Base-by-base conservation (phyloP, 2,797 vertebrate genomes). In the Aulostomus chinensis region DNA sequence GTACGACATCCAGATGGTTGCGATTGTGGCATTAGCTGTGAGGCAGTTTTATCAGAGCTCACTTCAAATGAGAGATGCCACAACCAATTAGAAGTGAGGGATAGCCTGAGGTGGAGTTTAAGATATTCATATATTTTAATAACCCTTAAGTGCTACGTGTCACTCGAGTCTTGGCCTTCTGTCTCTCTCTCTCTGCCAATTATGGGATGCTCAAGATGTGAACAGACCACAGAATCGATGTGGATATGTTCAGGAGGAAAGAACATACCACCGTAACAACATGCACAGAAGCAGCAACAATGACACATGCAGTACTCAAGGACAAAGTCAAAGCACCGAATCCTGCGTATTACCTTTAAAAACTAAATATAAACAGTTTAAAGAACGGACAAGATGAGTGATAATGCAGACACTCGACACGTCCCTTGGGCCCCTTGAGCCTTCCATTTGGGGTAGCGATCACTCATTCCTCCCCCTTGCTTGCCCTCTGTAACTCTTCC, bases 1-100 rank as follows among this genome's bases (percentile, higher is more conserved):
- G 24, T 25, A 7, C 61, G 67, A 82, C 13, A 17, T 69, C 74
- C 78, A 78, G 78, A 77, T 77, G 78, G 68, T 72, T 68, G 50
- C 11, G 74, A 83, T 62, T 71, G 73, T 50, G 61, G 63, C 66
- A 61, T 58, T 35, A 13, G 56, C 62, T 53, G 36, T 7, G 7
- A 39, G 41, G 49, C 49, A 4, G 67, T 43, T 50, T 64, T 53
- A 53, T 57, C 73, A 60, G 32, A 39, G 61, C 39, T 62, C 34
- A 37, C 35, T 51, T 74, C 37, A 56, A 53, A 60, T 54, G 49
- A 67, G 31, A 40, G 58, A 61, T 2, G 1, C 40, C 43, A 45
- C 14, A 34, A 41, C 56, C 55, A 60, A 59, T 72, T 66, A 70
- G 32, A 20, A 53, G 55, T 17, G 12, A 58, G 14, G 30, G 51